phyloP scores from a whole-genome alignment of 2,113 vertebrate genomes.

The Rousettus leschenaultii region DNA sequence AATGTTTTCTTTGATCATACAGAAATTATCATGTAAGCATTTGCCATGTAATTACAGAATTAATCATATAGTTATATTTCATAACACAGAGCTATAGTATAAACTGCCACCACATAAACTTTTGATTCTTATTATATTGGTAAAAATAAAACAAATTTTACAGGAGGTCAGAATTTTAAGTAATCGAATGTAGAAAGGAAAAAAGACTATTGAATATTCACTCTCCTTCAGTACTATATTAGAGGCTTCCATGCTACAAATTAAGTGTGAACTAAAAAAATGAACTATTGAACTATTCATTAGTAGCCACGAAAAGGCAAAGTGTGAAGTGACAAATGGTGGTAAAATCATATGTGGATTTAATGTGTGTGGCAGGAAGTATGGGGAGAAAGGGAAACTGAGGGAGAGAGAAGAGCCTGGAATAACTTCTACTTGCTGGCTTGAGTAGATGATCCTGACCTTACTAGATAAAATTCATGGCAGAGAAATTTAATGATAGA shows the following conservation, averaged over 20 bases:
- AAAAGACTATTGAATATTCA: neutral
- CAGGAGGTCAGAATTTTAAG: neutral
- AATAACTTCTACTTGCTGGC: neutral
- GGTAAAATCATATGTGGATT: neutral
- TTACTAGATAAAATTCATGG: neutral
- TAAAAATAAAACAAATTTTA: conserved; percentile 4
- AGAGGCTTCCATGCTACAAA: neutral
- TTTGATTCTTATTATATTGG: conserved; percentile 1
- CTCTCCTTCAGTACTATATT: neutral
- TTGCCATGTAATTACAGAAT: neutral
- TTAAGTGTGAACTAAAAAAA: neutral
- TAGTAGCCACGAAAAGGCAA: neutral
- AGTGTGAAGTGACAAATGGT: neutral
- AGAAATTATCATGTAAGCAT: neutral
- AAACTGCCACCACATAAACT: neutral
- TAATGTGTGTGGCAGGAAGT: neutral
- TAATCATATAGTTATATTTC: neutral
- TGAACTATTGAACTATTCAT: neutral
- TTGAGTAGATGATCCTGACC: neutral
- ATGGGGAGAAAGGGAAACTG: neutral
- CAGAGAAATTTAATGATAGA: neutral
- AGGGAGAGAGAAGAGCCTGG: neutral
- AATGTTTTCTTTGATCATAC: neutral
- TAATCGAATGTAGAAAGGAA: neutral
- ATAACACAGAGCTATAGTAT: neutral